These are phyloP conservation scores for Penaeus monodon DNA, from an alignment of 2,888 invertebrate genomes.

Conservation along the genomic window DNA sequence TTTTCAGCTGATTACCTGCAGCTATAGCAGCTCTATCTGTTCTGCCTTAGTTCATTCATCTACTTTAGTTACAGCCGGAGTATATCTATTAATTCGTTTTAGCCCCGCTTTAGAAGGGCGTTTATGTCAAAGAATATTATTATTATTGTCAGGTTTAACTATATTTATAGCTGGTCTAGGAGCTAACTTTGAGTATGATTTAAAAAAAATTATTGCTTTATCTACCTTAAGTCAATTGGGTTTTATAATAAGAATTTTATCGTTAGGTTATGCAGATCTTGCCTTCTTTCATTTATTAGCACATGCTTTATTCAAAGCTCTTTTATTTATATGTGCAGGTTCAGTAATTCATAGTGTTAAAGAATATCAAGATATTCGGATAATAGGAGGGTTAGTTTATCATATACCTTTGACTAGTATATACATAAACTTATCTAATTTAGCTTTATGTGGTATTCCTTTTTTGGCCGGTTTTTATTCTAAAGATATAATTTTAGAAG, in stretches of 20 bases:
- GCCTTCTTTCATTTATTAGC: constrained; percentile 80
- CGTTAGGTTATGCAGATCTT: constrained; percentile 73
- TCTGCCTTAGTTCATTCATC: constrained; percentile 85
- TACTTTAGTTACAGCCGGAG: constrained; percentile 82
- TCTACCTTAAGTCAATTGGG: constrained; percentile 83
- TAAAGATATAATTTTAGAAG: constrained; percentile 77
- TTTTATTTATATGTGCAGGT: constrained; percentile 81
- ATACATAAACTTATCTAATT: constrained; percentile 75
- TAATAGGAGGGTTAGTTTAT: constrained; percentile 73
- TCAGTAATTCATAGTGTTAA: constrained; percentile 77
- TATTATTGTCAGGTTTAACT: constrained; percentile 72
- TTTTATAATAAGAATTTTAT: constrained; percentile 79
- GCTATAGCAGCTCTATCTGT: constrained; percentile 83
- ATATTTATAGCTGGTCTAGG: constrained; percentile 68
- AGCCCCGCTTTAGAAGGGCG: constrained; percentile 71
- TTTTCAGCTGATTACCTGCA: constrained; percentile 82
- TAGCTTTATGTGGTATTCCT: constrained; percentile 77
- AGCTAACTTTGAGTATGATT: constrained; percentile 73
- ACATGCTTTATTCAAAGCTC: constrained; percentile 83
- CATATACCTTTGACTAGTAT: constrained; percentile 72
- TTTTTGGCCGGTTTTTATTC: constrained; percentile 79
- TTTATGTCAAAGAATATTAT: constrained; percentile 72
- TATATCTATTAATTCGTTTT: constrained; percentile 82
- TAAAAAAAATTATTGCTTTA: constrained; percentile 84
- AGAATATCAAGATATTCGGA: constrained; percentile 79